Conservation (phyloP, 2,113 vertebrate species). For the Saguinus midas region DNA sequence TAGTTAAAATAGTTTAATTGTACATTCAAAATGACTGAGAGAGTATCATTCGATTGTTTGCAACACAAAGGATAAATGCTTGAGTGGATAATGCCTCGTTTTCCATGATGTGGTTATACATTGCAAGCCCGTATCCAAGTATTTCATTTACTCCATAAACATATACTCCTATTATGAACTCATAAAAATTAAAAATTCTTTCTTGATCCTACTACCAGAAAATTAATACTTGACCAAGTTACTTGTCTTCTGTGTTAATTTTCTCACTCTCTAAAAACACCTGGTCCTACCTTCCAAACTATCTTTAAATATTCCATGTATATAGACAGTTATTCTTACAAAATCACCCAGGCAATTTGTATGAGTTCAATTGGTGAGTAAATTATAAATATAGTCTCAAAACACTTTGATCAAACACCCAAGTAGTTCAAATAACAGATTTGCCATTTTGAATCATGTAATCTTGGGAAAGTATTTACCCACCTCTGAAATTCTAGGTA, state of each 20-base stretch:
- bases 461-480: neutral
- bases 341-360: neutral
- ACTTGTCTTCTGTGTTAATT: neutral
- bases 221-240: neutral
- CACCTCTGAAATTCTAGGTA: neutral
- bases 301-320: neutral
- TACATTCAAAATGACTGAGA: no score
- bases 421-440: neutral
- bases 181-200: neutral
- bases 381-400: neutral
- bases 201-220: neutral
- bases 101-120: no score
- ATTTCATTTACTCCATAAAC: no score
- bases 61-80: no score
- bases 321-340: neutral
- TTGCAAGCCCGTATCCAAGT: no score
- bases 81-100: no score
- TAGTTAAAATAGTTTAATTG: no score
- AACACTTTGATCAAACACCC: neutral
- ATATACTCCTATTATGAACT: no score
- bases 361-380: neutral
- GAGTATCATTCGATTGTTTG: no score
- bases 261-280: neutral
- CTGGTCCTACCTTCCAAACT: neutral
- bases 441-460: neutral